Conservation (phyloP, 2,113 vertebrate species). For the Pipa parva region DNA sequence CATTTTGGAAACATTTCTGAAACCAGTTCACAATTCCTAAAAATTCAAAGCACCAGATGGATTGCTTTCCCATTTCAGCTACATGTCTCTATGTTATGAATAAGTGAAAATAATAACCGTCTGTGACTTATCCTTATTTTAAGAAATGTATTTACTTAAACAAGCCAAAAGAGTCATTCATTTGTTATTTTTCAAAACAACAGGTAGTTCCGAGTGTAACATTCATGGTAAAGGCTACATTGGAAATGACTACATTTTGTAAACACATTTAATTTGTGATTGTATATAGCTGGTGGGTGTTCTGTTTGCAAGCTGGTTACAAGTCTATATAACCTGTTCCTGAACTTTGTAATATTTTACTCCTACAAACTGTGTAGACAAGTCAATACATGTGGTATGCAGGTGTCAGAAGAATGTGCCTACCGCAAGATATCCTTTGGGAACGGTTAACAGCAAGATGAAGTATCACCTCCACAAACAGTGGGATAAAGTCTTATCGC, state of each 20-base stretch:
- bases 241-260: not conserved
- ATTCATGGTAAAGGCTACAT: not conserved
- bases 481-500: not conserved
- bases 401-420: slow-evolving; percentile 47
- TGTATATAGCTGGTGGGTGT: slow-evolving; percentile 30
- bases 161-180: not conserved
- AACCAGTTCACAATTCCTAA: not conserved
- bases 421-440: slow-evolving; percentile 51
- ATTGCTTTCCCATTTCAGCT: not conserved
- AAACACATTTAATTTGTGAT: slow-evolving; percentile 27
- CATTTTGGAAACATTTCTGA: too few relatives aligned
- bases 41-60: not conserved
- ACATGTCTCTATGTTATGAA: not conserved
- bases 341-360: slow-evolving; percentile 58
- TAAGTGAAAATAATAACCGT: not conserved
- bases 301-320: slow-evolving; percentile 52
- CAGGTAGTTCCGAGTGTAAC: too few relatives aligned
- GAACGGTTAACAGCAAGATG: slow-evolving; percentile 43
- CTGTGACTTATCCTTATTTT: not conserved
- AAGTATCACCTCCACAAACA: slow-evolving; percentile 4
- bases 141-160: not conserved
- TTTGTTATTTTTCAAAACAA: not conserved
- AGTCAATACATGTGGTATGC: slow-evolving; percentile 57
- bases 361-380: slow-evolving; percentile 60
- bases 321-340: slow-evolving; percentile 57